Evolutionary conservation across 2,113 vertebrate species (phyloP).

Genomic region (Bambusicola thoracicus): DNA sequence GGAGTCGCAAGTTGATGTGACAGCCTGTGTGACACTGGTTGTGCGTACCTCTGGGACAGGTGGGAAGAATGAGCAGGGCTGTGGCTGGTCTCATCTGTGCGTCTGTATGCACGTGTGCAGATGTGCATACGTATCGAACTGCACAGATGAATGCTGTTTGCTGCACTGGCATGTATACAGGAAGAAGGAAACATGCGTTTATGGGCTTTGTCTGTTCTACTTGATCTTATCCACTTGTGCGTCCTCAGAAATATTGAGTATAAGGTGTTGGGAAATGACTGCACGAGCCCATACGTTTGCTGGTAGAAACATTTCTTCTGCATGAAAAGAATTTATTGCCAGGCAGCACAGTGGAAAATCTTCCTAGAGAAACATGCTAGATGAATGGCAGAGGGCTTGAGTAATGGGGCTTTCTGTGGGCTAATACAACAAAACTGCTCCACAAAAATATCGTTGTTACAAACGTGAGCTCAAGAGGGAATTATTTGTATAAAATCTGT

Average conservation of each 20-base stretch:
- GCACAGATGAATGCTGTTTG: neutral
- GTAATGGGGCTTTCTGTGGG: conserved; percentile 63
- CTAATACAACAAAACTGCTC: conserved; percentile 61
- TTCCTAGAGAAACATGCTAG: conserved; percentile 48
- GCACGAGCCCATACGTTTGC: neutral
- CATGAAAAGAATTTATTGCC: conserved; percentile 43
- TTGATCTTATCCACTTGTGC: neutral
- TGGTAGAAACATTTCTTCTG: conserved; percentile 2
- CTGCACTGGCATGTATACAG: fast-evolving
- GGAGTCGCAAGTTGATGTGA: neutral
- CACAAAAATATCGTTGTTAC: conserved; percentile 49
- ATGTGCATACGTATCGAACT: neutral
- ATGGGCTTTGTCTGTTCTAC: neutral
- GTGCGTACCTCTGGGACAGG: neutral
- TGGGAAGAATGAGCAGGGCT: neutral
- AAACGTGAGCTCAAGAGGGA: conserved; percentile 54
- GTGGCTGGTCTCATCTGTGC: neutral
- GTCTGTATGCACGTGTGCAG: neutral
- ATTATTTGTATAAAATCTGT: conserved; percentile 65
- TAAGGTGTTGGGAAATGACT: conserved; percentile 33
- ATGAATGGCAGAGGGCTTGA: conserved; percentile 60
- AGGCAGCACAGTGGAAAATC: conserved; percentile 44
- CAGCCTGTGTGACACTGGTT: neutral
- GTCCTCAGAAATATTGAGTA: neutral
- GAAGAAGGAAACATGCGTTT: neutral